These are phyloP conservation scores for Gallinago stenura DNA, from an alignment of 2,797 vertebrate genomes.

Conservation along the genomic window DNA sequence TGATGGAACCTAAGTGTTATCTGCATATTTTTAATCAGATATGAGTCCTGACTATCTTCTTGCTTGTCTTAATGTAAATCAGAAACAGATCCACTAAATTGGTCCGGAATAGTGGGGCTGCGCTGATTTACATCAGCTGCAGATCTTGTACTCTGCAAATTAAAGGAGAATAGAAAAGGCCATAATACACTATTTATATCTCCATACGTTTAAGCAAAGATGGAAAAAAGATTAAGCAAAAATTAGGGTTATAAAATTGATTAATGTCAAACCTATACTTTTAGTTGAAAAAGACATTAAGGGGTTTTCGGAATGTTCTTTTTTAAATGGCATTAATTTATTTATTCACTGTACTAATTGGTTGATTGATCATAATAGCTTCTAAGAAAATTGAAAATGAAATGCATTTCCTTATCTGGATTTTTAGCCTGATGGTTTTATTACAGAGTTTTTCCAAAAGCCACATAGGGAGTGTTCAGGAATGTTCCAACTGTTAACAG, in stretches of 20 bases:
- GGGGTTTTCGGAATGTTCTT: not conserved
- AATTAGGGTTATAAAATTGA: conserved; percentile 21
- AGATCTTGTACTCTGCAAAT: not conserved
- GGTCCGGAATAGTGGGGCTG: not conserved
- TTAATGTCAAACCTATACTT: not conserved
- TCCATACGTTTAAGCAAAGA: not conserved
- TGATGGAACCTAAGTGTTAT: not conserved
- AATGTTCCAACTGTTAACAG: not conserved
- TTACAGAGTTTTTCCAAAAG: conserved; percentile 9
- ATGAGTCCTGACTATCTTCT: not conserved
- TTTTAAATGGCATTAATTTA: not conserved
- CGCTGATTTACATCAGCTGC: not conserved
- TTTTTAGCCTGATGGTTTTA: conserved; percentile 12
- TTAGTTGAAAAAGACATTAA: conserved; percentile 2
- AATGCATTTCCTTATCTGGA: conserved; percentile 16
- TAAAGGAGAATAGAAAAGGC: not conserved
- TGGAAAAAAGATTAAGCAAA: conserved; percentile 30
- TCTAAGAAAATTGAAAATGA: conserved; percentile 41
- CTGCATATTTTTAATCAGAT: not conserved
- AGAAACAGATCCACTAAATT: not conserved
- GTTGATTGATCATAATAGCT: conserved; percentile 21
- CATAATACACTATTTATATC: not conserved
- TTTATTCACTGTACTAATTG: not conserved
- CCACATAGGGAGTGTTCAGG: not conserved
- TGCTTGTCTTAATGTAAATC: not conserved